These are phyloP conservation scores for Xenops minutus DNA, from an alignment of 2,797 vertebrate species.

Conservation along the genomic window DNA sequence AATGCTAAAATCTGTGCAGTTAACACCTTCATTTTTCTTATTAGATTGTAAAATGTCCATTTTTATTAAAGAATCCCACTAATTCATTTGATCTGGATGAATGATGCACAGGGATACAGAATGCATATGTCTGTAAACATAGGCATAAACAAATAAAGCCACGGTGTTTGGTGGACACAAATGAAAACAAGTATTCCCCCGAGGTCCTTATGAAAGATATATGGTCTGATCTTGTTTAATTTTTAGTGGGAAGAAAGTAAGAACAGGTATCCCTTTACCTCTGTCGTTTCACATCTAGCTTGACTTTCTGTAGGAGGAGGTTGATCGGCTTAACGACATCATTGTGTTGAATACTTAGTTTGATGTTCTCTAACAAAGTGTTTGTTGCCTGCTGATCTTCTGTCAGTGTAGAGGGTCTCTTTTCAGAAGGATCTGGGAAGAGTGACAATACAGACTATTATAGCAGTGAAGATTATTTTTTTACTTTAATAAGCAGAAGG, in stretches of 20 bases:
- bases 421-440: conserved; percentile 82
- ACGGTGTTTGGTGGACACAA: neutral
- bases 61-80: neutral
- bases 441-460: neutral
- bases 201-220: neutral
- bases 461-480: neutral
- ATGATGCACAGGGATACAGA: neutral
- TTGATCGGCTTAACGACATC: conserved; percentile 90
- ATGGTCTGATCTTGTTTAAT: neutral
- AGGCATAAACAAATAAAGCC: neutral
- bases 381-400: conserved; percentile 85
- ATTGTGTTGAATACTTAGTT: conserved; percentile 91
- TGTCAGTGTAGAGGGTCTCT: conserved; percentile 79
- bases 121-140: neutral
- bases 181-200: neutral
- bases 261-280: conserved; percentile 76
- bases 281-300: conserved; percentile 84
- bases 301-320: conserved; percentile 79
- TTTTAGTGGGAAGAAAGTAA: neutral
- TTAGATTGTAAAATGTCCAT: neutral
- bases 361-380: conserved; percentile 87
- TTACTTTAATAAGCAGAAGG: neutral
- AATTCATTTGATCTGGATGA: neutral
- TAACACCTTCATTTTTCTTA: neutral
- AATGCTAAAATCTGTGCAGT: neutral